These are phyloP conservation scores for Trissolcus basalis DNA, from an alignment of 1,140 invertebrate species.

Conservation along the genomic window DNA sequence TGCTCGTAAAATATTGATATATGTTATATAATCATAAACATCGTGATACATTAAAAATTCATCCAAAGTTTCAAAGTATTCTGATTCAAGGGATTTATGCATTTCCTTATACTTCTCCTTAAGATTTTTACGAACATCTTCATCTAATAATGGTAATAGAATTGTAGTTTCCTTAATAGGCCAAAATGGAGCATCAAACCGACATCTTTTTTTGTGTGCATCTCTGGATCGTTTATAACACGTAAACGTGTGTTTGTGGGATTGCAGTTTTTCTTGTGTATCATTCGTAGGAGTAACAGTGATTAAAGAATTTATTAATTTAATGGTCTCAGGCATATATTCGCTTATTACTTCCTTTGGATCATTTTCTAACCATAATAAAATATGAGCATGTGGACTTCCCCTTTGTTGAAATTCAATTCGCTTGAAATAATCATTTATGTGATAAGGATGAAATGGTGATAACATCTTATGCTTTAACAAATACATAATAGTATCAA, in stretches of 20 bases:
- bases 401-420: slow-evolving; percentile 68
- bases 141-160: not conserved
- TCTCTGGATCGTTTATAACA: slow-evolving; percentile 29
- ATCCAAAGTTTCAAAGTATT: no score
- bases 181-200: slow-evolving; percentile 60
- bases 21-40: no score
- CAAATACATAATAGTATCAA: slow-evolving; percentile 13
- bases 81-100: no score
- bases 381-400: slow-evolving; percentile 64
- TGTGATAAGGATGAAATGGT: no score
- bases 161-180: slow-evolving; percentile 15
- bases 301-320: not conserved
- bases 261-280: slow-evolving; percentile 37
- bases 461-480: slow-evolving; percentile 15
- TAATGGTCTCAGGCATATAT: slow-evolving; percentile 30
- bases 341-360: slow-evolving; percentile 20
- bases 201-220: slow-evolving; percentile 62
- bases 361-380: slow-evolving; percentile 63
- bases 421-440: not conserved
- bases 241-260: slow-evolving; percentile 67
- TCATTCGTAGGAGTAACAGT: not conserved
- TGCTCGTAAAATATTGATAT: not conserved
- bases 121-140: not conserved
- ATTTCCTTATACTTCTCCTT: not conserved
- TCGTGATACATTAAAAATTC: no score